These are phyloP conservation scores for Plagodis dolabraria DNA, from an alignment of 2,888 invertebrate species.

Conservation along the genomic window DNA sequence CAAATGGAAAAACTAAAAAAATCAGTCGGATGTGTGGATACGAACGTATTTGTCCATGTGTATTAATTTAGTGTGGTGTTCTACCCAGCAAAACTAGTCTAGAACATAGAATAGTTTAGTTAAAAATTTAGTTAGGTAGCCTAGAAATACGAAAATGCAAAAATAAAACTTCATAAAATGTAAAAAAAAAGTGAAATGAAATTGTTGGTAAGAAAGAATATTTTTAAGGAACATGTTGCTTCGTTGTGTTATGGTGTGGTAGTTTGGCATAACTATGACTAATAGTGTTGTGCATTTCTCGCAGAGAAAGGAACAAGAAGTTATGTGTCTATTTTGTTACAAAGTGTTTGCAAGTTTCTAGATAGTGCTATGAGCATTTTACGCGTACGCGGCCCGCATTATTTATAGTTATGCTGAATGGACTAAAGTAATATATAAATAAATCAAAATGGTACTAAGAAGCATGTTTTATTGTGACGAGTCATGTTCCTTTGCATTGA, in stretches of 20 bases:
- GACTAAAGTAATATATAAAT: slow-evolving; percentile 83
- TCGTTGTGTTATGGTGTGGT: slow-evolving; percentile 82
- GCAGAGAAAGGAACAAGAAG: slow-evolving; percentile 76
- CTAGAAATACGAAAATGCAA: slow-evolving; percentile 86
- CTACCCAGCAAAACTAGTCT: slow-evolving; percentile 84
- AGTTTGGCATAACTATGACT: slow-evolving; percentile 83
- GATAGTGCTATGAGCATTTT: slow-evolving; percentile 85
- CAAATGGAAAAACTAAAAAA: slow-evolving; percentile 78
- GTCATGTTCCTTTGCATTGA: slow-evolving; percentile 86
- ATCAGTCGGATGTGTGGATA: slow-evolving; percentile 74
- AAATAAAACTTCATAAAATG: slow-evolving; percentile 84
- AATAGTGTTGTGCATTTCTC: slow-evolving; percentile 79
- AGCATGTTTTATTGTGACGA: slow-evolving; percentile 85
- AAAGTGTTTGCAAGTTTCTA: slow-evolving; percentile 85
- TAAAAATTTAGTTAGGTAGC: slow-evolving; percentile 84
- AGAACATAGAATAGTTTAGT: slow-evolving; percentile 85
- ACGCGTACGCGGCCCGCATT: slow-evolving; percentile 84
- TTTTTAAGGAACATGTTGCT: slow-evolving; percentile 86
- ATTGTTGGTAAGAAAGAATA: slow-evolving; percentile 87
- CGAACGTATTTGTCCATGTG: slow-evolving; percentile 83
- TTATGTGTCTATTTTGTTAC: slow-evolving; percentile 85
- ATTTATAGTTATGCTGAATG: slow-evolving; percentile 85
- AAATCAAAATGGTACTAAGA: slow-evolving; percentile 85
- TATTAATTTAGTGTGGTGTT: slow-evolving; percentile 84
- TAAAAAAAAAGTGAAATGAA: slow-evolving; percentile 84